Percentiles rank a stretch among this genome's conserved stretches.
These are phyloP conservation scores for Semotilus atromaculatus DNA, from an alignment of 2,797 vertebrate genomes.

Conservation along the genomic window DNA sequence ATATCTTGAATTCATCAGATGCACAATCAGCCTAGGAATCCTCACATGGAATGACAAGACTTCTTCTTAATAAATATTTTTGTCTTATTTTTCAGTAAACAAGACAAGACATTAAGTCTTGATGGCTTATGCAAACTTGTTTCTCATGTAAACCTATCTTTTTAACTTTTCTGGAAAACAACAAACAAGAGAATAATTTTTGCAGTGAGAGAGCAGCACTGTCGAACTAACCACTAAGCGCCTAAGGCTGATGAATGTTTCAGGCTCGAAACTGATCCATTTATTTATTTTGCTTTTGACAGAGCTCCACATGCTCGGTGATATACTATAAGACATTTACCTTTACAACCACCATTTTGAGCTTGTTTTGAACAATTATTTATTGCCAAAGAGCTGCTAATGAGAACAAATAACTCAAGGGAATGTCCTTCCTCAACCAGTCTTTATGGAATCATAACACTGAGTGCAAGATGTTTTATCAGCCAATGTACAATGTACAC, in stretches of 20 bases:
- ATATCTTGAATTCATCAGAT: not conserved
- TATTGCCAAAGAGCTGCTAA: conserved; percentile 21
- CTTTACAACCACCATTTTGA: not conserved
- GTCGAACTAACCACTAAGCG: not conserved
- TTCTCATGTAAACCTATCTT: not conserved
- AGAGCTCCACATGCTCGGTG: not conserved
- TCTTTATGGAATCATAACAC: not conserved
- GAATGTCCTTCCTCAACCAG: not conserved
- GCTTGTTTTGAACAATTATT: conserved; percentile 4
- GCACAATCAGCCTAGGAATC: not conserved
- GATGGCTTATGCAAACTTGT: no score
- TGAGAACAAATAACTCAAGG: not conserved
- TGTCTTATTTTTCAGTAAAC: not conserved
- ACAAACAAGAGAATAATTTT: not conserved
- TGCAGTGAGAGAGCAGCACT: not conserved
- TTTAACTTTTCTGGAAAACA: not conserved
- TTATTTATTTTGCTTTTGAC: conserved; percentile 5
- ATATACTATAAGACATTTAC: not conserved
- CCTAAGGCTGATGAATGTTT: conserved; percentile 2
- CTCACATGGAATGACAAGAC: not conserved
- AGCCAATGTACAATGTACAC: not conserved
- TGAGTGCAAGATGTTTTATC: not conserved
- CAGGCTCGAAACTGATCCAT: not conserved
- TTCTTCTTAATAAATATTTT: not conserved
- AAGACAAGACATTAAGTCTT: not conserved